Evolutionary conservation across 2,113 vertebrate species (phyloP), one percentile per base, ranked within the genome.

Genomic region (Gnathonemus longibarbis): DNA sequence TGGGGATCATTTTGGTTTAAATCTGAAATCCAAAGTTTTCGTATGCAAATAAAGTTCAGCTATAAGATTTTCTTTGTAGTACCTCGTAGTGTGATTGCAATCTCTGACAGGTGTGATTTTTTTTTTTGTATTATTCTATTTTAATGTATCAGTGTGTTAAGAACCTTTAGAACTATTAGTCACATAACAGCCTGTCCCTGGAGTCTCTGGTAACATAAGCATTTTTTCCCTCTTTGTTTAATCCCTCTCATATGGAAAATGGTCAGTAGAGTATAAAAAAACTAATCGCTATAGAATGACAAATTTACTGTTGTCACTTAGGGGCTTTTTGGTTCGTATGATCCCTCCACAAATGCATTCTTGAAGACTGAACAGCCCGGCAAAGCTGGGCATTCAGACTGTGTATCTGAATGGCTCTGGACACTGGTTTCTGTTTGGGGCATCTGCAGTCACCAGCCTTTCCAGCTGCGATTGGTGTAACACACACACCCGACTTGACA

Each of bases 21-120:
- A 70, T 92, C 90, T 91, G 91, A 94, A 93, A 91, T 91, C 90
- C 4, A 9, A 58, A 89, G 90, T 85, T 88, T 92, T 91, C 93
- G 90, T 88, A 86, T 89, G 87, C 86, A 45, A 92, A 93, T 90
- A 91, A 80, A 86, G 83, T 90, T 39, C 42, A 89, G 89, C 11
- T 56, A 27, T 56, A 39, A 52, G 88, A 49, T 89, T 45, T 80
- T 56, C 48, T 77, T 70, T 48, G 80, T 88, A 48, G 56, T 49
- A 46, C 3, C 31, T 88, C 6, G n/a, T 62, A n/a, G 17, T 50
- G 62, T 53, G 19, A 66, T 70, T 39, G 45, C 19, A 66, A 46
- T 88, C 10, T 24, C 10, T 24, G 48, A 35, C 24, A 80, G 27
- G 27, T 52, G n/a, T 83, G 15, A 42, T 45, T 6, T 15, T 31